A percentile compares a stretch with the other conserved stretches of the same genome.
These are phyloP conservation scores for Lepidonotus clava DNA, from an alignment of 2,888 invertebrate species.

Conservation along the genomic window DNA sequence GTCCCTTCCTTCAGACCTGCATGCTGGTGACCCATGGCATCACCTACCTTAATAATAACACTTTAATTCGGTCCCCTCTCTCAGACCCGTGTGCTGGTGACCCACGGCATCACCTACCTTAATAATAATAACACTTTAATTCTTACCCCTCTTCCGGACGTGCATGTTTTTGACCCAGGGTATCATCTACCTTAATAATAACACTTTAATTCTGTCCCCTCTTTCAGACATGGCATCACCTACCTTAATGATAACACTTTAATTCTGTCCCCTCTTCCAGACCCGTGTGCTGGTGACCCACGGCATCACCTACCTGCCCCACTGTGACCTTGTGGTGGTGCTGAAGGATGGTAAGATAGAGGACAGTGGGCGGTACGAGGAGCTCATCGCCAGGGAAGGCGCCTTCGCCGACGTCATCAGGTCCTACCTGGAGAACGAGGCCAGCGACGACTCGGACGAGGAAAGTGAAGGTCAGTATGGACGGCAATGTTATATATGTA, in stretches of 20 bases:
- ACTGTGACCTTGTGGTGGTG: slow-evolving; percentile 8
- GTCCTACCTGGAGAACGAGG: slow-evolving; percentile 29
- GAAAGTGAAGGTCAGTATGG: slow-evolving; percentile 9
- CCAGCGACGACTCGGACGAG: background rate
- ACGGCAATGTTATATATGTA: too few relatives aligned
- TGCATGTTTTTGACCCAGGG: too few relatives aligned
- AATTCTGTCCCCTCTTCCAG: too few relatives aligned
- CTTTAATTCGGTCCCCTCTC: too few relatives aligned
- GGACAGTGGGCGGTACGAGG: slow-evolving; percentile 36
- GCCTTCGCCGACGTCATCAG: slow-evolving; percentile 51
- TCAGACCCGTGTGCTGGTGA: too few relatives aligned
- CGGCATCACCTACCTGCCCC: slow-evolving; percentile 45
- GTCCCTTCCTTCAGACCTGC: too few relatives aligned
- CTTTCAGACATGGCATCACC: background rate
- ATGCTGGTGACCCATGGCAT: too few relatives aligned
- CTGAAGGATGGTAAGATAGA: slow-evolving; percentile 27
- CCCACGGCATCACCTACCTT: too few relatives aligned
- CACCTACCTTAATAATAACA: too few relatives aligned
- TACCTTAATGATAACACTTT: background rate
- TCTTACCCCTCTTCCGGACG: too few relatives aligned
- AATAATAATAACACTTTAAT: too few relatives aligned
- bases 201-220: background rate
- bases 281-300: slow-evolving; percentile 40
- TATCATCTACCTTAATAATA: too few relatives aligned
- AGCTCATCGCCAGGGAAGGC: slow-evolving; percentile 21